Evolutionary conservation across 2,113 vertebrate species (phyloP).

Genomic region (zebrafish (Danio rerio)): GRCz12tu NC_133181.1:41667501-41668000

Average conservation of each 20-base stretch:
- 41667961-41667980: conserved; percentile 51
- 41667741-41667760: conserved; percentile 83
- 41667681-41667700: conserved; percentile 84
- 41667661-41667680: conserved; percentile 81
- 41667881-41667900: conserved; percentile 54
- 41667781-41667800: conserved; percentile 83
- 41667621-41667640: conserved; percentile 76
- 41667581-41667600: conserved; percentile 76
- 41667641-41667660: conserved; percentile 78
- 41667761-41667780: conserved; percentile 84
- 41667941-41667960: conserved; percentile 70
- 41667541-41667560: conserved; percentile 83
- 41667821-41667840: conserved; percentile 68
- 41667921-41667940: conserved; percentile 66
- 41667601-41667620: conserved; percentile 70
- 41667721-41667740: conserved; percentile 81
- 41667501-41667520: conserved; percentile 87
- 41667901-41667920: conserved; percentile 79
- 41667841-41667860: conserved; percentile 79
- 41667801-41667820: conserved; percentile 84
- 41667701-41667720: conserved; percentile 91
- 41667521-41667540: conserved; percentile 85
- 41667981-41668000: conserved; percentile 19
- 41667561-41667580: conserved; percentile 77
- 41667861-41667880: conserved; percentile 67